Evolutionary conservation across 1,140 invertebrate species (phyloP), one percentile per base, ranked within the genome.

Genomic region (Ceratoteleas bidentatus): DNA sequence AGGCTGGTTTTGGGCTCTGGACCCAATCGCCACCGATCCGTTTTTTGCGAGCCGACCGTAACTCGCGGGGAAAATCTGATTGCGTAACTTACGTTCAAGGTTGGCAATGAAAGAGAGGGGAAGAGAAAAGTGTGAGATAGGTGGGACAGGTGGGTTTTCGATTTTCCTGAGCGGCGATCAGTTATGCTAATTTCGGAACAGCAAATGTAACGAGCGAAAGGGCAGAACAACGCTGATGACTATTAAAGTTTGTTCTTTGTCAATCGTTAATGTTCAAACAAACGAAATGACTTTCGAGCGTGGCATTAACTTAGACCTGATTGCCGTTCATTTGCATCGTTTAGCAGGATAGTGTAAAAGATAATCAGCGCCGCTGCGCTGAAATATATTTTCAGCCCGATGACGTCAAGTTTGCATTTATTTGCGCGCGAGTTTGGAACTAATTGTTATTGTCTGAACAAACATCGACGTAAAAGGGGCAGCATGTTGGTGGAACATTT

Each of bases 241-340:
- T 38, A 36, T 36, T 50, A 50, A 62, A 62, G 45, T 62, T 45
- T 24, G 43, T 43, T 52, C 34, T 53, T 53, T 64, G 34, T 52
- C 49, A 40, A 64, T 58, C 40, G 65, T 47, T 68, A 40, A 58
- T 68, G 54, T 66, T 14, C 16, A 34, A 56, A 38, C 24, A 66
- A 66, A 62, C 45, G 40, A 68, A 57, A 49, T 58, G 54, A n/a
- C 40, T 68, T 16, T 58, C 9, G 40, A 24, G 32, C 9, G 16
- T 50, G 40, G 38, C 14, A 58, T 57, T 68, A 49, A 58, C 53
- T 58, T 43, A 7, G 7, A 58, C 57, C 54, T 50, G 53, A 68
- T 68, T 68, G 65, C 54, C 14, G 32, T 58, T 68, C 65, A 68
- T 68, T 68, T 57, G 33, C 65, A 58, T 57, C 53, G 32, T 68